Percentiles rank a stretch among this genome's conserved stretches.
Conservation (phyloP, 2,113 vertebrate species). For the Tetrax tetrax region DNA sequence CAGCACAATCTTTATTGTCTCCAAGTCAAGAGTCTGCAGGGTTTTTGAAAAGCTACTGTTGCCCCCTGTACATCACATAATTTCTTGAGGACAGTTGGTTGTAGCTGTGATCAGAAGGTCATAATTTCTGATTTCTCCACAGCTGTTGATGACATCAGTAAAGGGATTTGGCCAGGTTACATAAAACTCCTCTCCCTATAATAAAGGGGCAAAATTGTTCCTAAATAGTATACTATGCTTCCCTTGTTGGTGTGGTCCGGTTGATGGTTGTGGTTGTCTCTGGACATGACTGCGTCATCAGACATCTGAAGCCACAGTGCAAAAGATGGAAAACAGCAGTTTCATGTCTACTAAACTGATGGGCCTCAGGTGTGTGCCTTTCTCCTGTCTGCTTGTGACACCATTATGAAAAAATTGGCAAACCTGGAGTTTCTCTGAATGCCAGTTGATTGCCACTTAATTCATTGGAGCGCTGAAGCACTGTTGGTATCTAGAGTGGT, state of each 20-base stretch:
- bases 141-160: background rate
- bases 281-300: background rate
- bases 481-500: background rate
- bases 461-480: background rate
- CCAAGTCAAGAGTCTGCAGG: background rate
- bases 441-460: background rate
- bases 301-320: background rate
- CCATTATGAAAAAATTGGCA: background rate
- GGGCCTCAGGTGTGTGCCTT: background rate
- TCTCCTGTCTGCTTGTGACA: accelerated
- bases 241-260: background rate
- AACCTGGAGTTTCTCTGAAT: background rate
- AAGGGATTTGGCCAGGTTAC: background rate
- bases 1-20: background rate
- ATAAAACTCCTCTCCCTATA: background rate
- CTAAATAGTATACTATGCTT: background rate
- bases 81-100: background rate
- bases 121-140: background rate
- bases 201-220: background rate
- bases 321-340: background rate
- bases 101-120: background rate
- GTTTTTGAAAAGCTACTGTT: background rate
- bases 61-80: background rate
- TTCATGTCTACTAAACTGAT: background rate
- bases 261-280: background rate